Evolutionary conservation across 2,113 vertebrate species (phyloP), one percentile per base, ranked within the genome.

Genomic region (Pogonocichla stellata): DNA sequence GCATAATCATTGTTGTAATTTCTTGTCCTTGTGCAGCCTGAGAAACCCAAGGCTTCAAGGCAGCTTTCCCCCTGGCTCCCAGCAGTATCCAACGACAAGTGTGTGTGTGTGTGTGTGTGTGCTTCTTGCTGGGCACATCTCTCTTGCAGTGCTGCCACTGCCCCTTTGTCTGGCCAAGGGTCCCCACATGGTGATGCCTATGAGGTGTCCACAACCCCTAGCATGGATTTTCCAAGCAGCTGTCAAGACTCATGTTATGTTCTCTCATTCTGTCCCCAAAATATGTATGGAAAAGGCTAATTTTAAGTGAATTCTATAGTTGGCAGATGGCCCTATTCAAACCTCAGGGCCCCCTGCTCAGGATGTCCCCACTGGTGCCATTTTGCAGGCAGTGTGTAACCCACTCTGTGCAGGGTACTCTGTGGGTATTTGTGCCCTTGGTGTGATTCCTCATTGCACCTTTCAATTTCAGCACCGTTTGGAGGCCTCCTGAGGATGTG

Each of bases 351-450:
- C 1, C 5, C 12, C 11, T 56, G 45, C 42, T 69, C 67, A 60
- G 6, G 25, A 12, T 24, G 74, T 61, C 45, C 73, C 45, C 23
- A 1, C 6, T 18, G 83, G 62, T 50, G 71, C 18, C 45, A 1
- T 6, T 54, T 3, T 26, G 34, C 10, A 18, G 45, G 40, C 40
- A 8, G 6, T 14, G 38, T n/a, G 45, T 33, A 5, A 4, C 6
- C 2, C 24, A 1, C 34, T 1, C 26, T 4, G 19, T 3, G n/a
- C 40, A 33, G 36, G 53, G 45, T 2, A 6, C n/a, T 0, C 1
- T 24, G 16, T 3, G 80, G 18, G 10, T 13, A 0, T 11, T 19
- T 34, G 19, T 42, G 29, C 43, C 7, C 5, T 38, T 25, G 19
- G 6, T 15, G 26, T 19, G 23, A 2, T 10, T 56, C 10, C 4